Conservation (phyloP, 2,888 invertebrate species). For the Trachelus tabidus region DNA sequence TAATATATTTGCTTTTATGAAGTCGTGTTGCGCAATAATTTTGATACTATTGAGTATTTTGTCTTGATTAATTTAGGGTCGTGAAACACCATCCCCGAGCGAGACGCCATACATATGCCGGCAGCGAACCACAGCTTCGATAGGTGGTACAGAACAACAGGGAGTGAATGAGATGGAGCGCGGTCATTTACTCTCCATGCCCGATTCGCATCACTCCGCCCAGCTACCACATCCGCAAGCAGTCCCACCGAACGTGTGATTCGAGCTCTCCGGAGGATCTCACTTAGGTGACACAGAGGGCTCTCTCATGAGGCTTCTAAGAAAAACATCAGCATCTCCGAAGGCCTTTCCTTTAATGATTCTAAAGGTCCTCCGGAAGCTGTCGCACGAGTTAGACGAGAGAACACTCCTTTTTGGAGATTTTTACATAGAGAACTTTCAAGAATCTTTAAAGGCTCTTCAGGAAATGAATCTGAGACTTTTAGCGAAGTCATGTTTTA, state of each 20-base stretch:
- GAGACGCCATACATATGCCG: constrained; percentile 86
- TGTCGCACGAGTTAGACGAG: background rate
- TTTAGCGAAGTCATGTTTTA: background rate
- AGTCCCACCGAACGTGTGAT: constrained; percentile 16
- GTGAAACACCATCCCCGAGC: constrained; percentile 79
- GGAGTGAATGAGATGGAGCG: constrained; percentile 65
- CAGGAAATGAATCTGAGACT: background rate
- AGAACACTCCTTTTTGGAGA: background rate
- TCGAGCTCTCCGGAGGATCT: background rate
- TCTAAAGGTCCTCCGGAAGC: background rate
- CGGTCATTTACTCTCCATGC: constrained; percentile 58
- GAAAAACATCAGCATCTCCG: background rate
- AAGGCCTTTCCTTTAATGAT: background rate
- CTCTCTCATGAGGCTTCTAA: background rate
- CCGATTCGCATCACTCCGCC: constrained; percentile 54
- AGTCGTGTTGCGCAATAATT: background rate
- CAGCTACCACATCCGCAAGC: constrained; percentile 40
- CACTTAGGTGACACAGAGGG: background rate
- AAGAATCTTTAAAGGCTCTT: background rate
- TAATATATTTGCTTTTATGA: background rate
- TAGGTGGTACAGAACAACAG: constrained; percentile 53
- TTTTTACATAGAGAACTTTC: background rate
- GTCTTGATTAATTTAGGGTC: constrained; percentile 64
- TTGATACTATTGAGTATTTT: background rate
- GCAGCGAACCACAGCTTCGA: constrained; percentile 71